Conservation (phyloP, 2,113 vertebrate species). For the Neolamprologus falcicula region DNA sequence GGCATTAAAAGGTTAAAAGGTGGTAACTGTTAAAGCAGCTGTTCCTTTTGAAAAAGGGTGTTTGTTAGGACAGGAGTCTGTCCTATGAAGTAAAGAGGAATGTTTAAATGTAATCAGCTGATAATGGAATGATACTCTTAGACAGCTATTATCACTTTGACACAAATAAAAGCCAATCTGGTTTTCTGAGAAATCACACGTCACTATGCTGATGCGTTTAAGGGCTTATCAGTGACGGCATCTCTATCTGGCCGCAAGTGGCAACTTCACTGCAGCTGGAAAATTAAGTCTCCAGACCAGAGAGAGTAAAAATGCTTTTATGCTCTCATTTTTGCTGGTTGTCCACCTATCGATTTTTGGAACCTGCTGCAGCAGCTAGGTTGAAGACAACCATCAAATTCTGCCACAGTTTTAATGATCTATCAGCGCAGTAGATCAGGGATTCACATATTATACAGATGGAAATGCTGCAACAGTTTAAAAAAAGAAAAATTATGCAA, state of each 20-base stretch:
- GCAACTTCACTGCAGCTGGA: background rate
- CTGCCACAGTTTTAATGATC: background rate
- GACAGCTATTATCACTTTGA: background rate
- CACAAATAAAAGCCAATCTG: background rate
- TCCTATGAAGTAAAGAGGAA: background rate
- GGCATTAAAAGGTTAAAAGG: conserved; percentile 54
- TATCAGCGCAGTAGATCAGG: background rate
- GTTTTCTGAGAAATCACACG: background rate
- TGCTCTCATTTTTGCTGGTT: background rate
- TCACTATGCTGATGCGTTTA: background rate
- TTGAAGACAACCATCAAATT: background rate
- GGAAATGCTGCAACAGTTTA: background rate
- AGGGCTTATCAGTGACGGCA: background rate
- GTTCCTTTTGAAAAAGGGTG: background rate
- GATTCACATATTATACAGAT: background rate
- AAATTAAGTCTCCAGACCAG: background rate
- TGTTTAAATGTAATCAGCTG: background rate
- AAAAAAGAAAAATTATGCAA: background rate
- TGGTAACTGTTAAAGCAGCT: conserved; percentile 26
- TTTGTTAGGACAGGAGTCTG: background rate
- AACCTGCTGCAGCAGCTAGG: background rate
- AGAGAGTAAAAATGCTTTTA: background rate
- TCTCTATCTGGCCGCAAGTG: background rate
- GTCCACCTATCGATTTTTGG: background rate
- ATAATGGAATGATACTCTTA: background rate